A percentile compares a stretch with the other conserved stretches of the same genome.
phyloP scores from a whole-genome alignment of 2,113 vertebrate genomes.

The Himantopus leucocephalus region DNA sequence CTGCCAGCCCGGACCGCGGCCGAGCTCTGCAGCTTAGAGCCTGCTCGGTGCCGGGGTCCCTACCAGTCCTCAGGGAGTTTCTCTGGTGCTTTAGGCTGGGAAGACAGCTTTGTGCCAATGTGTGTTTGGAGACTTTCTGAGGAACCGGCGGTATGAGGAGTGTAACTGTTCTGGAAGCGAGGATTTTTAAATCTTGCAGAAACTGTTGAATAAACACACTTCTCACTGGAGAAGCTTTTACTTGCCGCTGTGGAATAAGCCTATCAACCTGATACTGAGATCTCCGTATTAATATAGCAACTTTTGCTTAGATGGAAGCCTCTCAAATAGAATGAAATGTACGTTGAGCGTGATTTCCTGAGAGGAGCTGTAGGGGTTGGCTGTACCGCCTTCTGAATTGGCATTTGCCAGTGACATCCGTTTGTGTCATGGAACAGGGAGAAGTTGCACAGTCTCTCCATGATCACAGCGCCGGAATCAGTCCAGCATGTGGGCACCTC shows the following conservation, averaged over 20 bases:
- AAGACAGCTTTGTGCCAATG: neutral
- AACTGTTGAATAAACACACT: neutral
- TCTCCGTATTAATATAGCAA: fast-evolving
- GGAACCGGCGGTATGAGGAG: fast-evolving
- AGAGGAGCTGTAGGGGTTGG: neutral
- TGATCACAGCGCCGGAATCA: neutral
- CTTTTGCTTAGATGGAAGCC: neutral
- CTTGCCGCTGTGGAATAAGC: neutral
- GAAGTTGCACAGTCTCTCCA: fast-evolving
- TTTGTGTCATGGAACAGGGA: fast-evolving
- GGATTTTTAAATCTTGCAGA: neutral
- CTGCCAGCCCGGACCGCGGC: neutral
- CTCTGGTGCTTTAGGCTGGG: neutral
- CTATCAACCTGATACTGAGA: fast-evolving
- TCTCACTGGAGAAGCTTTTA: neutral
- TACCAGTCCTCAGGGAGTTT: fast-evolving
- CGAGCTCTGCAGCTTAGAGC: neutral
- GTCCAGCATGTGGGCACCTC: neutral
- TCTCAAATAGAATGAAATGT: fast-evolving
- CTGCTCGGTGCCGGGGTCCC: fast-evolving
- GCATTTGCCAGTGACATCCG: fast-evolving
- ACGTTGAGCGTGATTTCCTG: fast-evolving
- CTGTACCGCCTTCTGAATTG: neutral
- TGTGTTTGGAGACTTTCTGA: neutral
- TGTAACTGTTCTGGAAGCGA: neutral